These are phyloP conservation scores for Diprion similis DNA, from an alignment of 1,140 invertebrate genomes.

Conservation along the genomic window DNA sequence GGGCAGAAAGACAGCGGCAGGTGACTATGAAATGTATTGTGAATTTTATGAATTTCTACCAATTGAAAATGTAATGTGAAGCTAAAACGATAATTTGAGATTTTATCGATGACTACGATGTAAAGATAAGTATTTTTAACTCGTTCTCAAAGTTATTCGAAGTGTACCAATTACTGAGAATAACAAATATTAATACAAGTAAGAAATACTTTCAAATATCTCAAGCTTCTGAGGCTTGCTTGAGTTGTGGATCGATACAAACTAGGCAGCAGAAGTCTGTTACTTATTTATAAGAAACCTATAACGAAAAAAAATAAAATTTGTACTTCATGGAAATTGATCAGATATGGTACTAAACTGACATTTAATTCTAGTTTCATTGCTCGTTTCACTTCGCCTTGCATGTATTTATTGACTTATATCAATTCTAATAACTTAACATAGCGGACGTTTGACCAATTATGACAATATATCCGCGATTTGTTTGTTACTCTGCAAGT, in stretches of 20 bases:
- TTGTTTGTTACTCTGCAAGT: too few relatives aligned
- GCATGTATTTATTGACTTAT: background rate
- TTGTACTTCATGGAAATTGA: background rate
- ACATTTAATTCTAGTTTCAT: background rate
- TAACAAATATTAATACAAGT: too few relatives aligned
- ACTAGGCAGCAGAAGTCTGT: too few relatives aligned
- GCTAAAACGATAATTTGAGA: background rate
- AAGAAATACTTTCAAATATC: too few relatives aligned
- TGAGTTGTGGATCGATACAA: too few relatives aligned
- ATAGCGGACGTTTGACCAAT: background rate
- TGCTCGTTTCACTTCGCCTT: background rate
- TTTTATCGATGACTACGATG: too few relatives aligned
- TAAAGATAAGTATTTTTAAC: too few relatives aligned
- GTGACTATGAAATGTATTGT: background rate
- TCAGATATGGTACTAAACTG: background rate
- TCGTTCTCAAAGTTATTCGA: too few relatives aligned
- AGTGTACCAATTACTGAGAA: too few relatives aligned
- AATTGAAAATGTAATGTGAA: background rate
- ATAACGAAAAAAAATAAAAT: background rate
- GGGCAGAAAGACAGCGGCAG: background rate
- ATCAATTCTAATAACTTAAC: background rate
- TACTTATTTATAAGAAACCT: too few relatives aligned
- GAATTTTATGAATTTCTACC: background rate
- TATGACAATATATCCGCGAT: too few relatives aligned
- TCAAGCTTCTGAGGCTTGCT: too few relatives aligned